A percentile compares a stretch with the other conserved stretches of the same genome.
Evolutionary conservation across 2,797 vertebrate species (phyloP).

Genomic region (Lindbergichthys nudifrons): DNA sequence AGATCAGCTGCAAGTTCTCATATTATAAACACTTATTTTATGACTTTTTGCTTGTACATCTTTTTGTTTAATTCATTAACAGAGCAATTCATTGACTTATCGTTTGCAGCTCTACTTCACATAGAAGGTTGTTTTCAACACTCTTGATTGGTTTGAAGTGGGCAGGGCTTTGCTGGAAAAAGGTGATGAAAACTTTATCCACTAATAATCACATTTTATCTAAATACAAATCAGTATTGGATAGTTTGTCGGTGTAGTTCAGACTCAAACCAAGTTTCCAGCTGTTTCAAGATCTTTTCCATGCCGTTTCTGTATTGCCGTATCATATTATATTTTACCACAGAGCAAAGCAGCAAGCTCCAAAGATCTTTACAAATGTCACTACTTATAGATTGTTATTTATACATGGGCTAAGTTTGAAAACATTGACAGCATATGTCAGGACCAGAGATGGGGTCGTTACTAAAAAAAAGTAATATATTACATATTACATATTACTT

Average conservation of each 20-base stretch:
- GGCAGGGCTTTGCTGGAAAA: no score
- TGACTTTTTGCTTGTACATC: not conserved
- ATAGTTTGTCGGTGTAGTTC: no score
- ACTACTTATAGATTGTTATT: not conserved
- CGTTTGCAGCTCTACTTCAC: not conserved
- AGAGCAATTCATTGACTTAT: not conserved
- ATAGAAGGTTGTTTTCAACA: no score
- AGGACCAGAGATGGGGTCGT: no score
- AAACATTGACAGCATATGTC: fast-evolving
- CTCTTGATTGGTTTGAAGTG: no score
- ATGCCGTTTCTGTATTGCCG: not conserved
- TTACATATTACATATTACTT: no score
- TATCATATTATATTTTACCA: not conserved
- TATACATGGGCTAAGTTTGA: not conserved
- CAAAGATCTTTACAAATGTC: not conserved
- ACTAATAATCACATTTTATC: no score
- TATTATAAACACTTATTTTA: not conserved
- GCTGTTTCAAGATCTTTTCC: not conserved
- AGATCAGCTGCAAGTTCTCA: not conserved
- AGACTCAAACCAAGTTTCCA: no score
- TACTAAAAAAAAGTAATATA: no score
- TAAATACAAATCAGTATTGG: no score
- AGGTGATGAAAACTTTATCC: not conserved
- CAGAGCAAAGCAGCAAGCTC: not conserved
- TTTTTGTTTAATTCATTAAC: not conserved